Evolutionary conservation across 1,140 invertebrate genomes (phyloP).

Genomic region (Drosophila kepulauana): DNA sequence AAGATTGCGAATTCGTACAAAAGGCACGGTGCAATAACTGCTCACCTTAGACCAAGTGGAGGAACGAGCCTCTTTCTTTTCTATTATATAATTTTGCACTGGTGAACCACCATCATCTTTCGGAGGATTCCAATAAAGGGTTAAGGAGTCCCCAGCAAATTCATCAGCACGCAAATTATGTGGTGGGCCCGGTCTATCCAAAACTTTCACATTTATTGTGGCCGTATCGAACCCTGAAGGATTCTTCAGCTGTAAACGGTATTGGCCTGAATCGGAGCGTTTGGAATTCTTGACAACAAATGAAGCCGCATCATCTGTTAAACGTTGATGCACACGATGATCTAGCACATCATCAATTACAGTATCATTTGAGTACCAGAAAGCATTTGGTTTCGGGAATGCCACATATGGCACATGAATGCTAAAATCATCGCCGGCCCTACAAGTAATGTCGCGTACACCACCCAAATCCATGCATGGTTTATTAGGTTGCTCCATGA

Average conservation of each 20-base stretch:
- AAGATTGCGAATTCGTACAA: constrained; percentile 95
- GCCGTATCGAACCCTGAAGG: constrained; percentile 97
- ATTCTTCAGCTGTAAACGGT: constrained; percentile 97
- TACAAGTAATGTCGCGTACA: constrained; percentile 97
- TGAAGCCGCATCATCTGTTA: constrained; percentile 95
- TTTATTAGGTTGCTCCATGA: constrained; percentile 98
- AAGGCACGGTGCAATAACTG: constrained; percentile 95
- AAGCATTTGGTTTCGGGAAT: constrained; percentile 97
- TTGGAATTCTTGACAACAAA: constrained; percentile 97
- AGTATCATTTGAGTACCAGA: constrained; percentile 94
- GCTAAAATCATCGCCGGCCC: constrained; percentile 98
- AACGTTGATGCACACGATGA: constrained; percentile 91
- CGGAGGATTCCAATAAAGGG: constrained; percentile 97
- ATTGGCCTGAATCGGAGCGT: constrained; percentile 95
- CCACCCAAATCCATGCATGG: constrained; percentile 96
- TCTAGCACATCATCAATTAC: constrained; percentile 89
- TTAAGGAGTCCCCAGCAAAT: constrained; percentile 97
- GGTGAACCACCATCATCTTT: constrained; percentile 97
- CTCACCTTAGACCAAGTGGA: constrained; percentile 95
- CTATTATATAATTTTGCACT: constrained; percentile 98
- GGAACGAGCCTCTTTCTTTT: constrained; percentile 94
- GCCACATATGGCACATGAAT: constrained; percentile 98
- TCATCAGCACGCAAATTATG: constrained; percentile 95
- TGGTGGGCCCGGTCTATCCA: constrained; percentile 95
- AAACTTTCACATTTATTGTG: constrained; percentile 96